Conservation (phyloP, 1,140 invertebrate genomes). For the Drosophila sp. region DNA sequence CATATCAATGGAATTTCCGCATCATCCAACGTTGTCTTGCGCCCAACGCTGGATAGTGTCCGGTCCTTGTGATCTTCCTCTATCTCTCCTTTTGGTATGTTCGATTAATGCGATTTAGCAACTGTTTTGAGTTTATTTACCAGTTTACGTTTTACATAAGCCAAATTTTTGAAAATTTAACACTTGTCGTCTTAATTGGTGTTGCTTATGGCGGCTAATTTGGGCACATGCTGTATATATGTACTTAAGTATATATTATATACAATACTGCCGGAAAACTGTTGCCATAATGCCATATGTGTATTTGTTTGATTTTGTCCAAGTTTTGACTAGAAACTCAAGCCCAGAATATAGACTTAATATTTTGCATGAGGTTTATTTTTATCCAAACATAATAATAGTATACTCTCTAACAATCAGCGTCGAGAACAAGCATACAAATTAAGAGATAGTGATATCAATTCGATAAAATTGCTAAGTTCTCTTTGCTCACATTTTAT, state of each 20-base stretch:
- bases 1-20: conserved; percentile 57
- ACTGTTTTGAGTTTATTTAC: conserved; percentile 45
- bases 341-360: conserved; percentile 16
- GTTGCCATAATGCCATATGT: conserved; percentile 36
- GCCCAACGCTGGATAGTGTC: conserved; percentile 71
- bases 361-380: conserved; percentile 43
- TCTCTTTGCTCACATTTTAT: conserved; percentile 34
- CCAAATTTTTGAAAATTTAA: conserved; percentile 40
- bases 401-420: conserved; percentile 20
- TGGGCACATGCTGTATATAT: conserved; percentile 13
- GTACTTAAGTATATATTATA: conserved; percentile 20
- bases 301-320: conserved; percentile 38
- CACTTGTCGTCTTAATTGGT: conserved; percentile 38
- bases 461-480: conserved; percentile 28
- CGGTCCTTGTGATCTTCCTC: conserved; percentile 62
- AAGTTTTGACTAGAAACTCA: conserved; percentile 29
- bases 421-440: conserved; percentile 24
- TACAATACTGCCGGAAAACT: conserved; percentile 21
- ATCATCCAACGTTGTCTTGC: conserved; percentile 71
- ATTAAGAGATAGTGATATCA: neutral
- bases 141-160: conserved; percentile 54
- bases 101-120: conserved; percentile 52
- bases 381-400: conserved; percentile 24
- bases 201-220: conserved; percentile 33
- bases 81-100: conserved; percentile 70